Percentiles rank a stretch among this genome's conserved stretches.
These are phyloP conservation scores for Drosophila lacertosa DNA, from an alignment of 1,140 invertebrate species.

Conservation along the genomic window DNA sequence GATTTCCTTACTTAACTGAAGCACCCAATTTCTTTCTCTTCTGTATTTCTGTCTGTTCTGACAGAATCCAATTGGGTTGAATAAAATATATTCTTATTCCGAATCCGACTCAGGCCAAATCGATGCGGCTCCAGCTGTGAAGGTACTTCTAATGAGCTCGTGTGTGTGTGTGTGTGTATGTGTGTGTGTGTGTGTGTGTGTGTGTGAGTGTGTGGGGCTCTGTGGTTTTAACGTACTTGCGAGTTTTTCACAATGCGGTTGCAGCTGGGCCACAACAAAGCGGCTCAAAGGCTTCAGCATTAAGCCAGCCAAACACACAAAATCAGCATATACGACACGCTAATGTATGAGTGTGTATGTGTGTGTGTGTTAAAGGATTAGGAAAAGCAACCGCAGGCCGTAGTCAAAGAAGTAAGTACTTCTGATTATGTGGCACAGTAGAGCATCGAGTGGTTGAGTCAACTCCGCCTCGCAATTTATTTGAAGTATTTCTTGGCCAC, in stretches of 20 bases:
- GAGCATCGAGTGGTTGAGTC: constrained; percentile 8
- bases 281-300: constrained; percentile 11
- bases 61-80: background rate
- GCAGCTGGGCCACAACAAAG: constrained; percentile 36
- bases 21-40: no score
- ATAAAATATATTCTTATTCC: background rate
- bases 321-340: constrained; percentile 4
- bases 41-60: background rate
- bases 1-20: background rate
- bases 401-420: constrained; percentile 26
- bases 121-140: constrained; percentile 9
- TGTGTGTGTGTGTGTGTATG: constrained; percentile 5
- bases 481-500: constrained; percentile 6
- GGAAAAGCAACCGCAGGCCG: constrained; percentile 18
- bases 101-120: constrained; percentile 10
- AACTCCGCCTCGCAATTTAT: constrained; percentile 28
- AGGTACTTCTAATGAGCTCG: constrained; percentile 16
- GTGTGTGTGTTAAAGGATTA: constrained; percentile 28
- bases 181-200: no score
- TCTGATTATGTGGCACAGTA: constrained; percentile 36
- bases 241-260: constrained; percentile 21
- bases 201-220: constrained; percentile 5
- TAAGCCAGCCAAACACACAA: constrained; percentile 3
- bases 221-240: constrained; percentile 10
- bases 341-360: background rate